phyloP scores from a whole-genome alignment of 1,140 invertebrate species.

The Acromyrmex heyeri region DNA sequence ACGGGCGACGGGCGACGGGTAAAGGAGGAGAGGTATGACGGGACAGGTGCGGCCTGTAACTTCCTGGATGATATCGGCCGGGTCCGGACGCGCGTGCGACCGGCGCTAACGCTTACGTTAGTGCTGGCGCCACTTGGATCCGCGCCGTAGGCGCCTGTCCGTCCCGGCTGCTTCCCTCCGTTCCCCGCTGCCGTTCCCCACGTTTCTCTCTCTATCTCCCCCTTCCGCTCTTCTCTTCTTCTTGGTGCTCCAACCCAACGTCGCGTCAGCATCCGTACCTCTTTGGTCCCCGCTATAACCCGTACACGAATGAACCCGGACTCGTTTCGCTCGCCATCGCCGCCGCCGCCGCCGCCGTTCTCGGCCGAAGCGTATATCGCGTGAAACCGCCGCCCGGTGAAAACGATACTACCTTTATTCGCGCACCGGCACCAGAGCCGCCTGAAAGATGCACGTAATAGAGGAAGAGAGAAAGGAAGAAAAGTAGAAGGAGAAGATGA shows the following conservation, averaged over 20 bases:
- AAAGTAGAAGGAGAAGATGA: neutral
- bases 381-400: constrained; percentile 46
- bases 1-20: neutral
- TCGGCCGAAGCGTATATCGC: neutral
- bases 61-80: constrained; percentile 79
- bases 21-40: constrained; percentile 67
- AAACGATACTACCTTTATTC: constrained; percentile 63
- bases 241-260: neutral
- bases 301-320: constrained; percentile 38
- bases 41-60: constrained; percentile 79
- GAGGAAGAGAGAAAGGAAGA: constrained; percentile 7
- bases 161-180: constrained; percentile 54
- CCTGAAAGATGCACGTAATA: constrained; percentile 3
- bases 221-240: neutral
- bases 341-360: neutral
- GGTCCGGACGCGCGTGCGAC: constrained; percentile 70
- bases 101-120: constrained; percentile 77
- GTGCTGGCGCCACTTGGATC: constrained; percentile 76
- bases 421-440: neutral
- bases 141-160: constrained; percentile 76
- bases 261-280: constrained; percentile 60
- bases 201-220: neutral
- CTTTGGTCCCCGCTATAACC: constrained; percentile 59
- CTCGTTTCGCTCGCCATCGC: constrained; percentile 9
- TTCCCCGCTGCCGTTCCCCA: neutral